Conservation (phyloP, 1,140 invertebrate genomes). For the Drosophila pseudoananassae region DNA sequence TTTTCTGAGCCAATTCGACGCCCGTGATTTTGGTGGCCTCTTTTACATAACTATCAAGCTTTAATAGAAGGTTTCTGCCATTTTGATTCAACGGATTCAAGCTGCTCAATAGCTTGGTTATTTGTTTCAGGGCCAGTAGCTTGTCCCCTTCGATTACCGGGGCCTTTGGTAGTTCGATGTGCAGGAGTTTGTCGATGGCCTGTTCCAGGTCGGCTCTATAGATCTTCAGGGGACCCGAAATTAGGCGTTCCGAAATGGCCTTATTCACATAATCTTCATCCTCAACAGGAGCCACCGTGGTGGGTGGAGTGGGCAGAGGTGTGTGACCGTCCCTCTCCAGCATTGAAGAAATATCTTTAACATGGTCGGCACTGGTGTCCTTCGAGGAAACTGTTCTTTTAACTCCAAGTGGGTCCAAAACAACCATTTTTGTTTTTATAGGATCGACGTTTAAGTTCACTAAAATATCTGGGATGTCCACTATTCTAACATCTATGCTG, state of each 20-base stretch:
- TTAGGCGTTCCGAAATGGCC: constrained; percentile 32
- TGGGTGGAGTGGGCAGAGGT: constrained; percentile 5
- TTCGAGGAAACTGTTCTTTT: neutral
- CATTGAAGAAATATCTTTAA: neutral
- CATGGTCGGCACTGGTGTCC: constrained; percentile 26
- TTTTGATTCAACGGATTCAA: constrained; percentile 39
- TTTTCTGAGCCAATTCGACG: neutral
- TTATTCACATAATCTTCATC: constrained; percentile 20
- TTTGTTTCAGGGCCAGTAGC: constrained; percentile 20
- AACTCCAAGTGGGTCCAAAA: constrained; percentile 16
- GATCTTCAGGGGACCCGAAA: constrained; percentile 10
- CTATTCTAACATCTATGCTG: constrained; percentile 2
- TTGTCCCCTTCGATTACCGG: constrained; percentile 8
- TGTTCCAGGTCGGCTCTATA: constrained; percentile 63
- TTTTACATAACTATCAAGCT: neutral
- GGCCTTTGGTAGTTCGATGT: constrained; percentile 57
- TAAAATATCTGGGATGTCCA: constrained; percentile 1
- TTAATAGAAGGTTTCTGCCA: constrained; percentile 24
- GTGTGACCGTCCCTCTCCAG: neutral
- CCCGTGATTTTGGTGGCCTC: neutral
- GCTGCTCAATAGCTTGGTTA: constrained; percentile 28
- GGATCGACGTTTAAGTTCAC: constrained; percentile 26
- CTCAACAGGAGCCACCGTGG: neutral
- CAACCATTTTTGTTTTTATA: neutral
- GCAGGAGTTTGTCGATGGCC: constrained; percentile 57